Evolutionary conservation across 2,113 vertebrate species (phyloP), one percentile per base, ranked within the genome.

Genomic region (Brachypteracias leptosomus): DNA sequence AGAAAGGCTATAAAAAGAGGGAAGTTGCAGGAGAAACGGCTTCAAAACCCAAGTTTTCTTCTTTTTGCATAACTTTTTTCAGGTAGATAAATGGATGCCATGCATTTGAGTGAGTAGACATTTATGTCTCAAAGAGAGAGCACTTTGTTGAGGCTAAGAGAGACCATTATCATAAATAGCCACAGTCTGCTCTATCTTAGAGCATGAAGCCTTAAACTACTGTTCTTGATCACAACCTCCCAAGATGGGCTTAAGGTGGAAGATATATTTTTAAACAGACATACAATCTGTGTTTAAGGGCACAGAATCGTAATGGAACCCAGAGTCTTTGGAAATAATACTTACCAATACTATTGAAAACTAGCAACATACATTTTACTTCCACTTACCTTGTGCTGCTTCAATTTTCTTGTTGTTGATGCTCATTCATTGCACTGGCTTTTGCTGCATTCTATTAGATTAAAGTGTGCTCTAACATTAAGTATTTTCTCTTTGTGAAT

Each of bases 1-100:
- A 93, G 83, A 93, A 83, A 85, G 18, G 42, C 71, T 94, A 85
- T 96, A 94, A 96, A 95, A 97, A 95, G 93, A 87, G 7, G 29
- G 40, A 81, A 87, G 49, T 13, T 82, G 76, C 75, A n/a, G 49
- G 36, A 85, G 49, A 85, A 91, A 91, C 25, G 4, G 17, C 44
- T 88, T 26, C 18, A 49, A 92, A 58, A 78, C 5, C 5, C 16
- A 86, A 91, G 2, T 72, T 66, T 82, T 83, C 17, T 85, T 68
- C 21, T 86, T 77, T 68, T 67, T 65, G 9, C 49, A 58, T 35
- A 11, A 85, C 52, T 81, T 84, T 54, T 72, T 87, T 75, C 70
- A 93, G 80, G 73, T 91, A 57, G 65, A 63, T 63, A 52, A 87
- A 92, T 84, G 47, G 86, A n/a, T 1, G 10, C 22, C 40, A 44